phyloP scores from a whole-genome alignment of 2,797 vertebrate genomes.

The Zalophus californianus region DNA sequence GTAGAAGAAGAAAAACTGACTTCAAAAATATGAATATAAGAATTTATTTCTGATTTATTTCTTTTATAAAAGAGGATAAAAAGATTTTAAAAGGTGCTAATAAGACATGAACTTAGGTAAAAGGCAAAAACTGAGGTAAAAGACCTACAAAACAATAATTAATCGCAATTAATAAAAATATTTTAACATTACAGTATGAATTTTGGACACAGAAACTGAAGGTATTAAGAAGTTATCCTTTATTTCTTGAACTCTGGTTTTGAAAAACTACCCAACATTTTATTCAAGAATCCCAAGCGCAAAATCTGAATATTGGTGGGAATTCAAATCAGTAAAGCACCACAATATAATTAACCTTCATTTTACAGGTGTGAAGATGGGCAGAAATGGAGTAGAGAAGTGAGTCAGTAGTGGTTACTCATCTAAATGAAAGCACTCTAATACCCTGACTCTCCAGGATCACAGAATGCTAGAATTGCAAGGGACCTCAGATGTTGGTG shows the following conservation, averaged over 20 bases:
- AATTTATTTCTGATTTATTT: slow-evolving; percentile 64
- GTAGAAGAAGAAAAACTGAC: not conserved
- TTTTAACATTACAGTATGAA: slow-evolving; percentile 60
- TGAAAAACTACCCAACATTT: slow-evolving; percentile 58
- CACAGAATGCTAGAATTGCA: slow-evolving; percentile 28
- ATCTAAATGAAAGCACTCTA: slow-evolving; percentile 40
- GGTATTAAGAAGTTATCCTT: not conserved
- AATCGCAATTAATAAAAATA: slow-evolving; percentile 54
- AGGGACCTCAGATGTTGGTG: not conserved
- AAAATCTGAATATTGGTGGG: slow-evolving; percentile 11
- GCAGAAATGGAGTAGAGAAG: slow-evolving; percentile 13
- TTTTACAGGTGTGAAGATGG: slow-evolving; percentile 27
- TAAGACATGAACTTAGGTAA: not conserved
- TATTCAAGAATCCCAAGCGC: slow-evolving; percentile 31
- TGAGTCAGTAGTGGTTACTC: slow-evolving; percentile 1
- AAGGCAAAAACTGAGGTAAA: slow-evolving; percentile 46
- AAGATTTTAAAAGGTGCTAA: not conserved
- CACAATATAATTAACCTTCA: slow-evolving; percentile 23
- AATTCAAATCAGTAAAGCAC: slow-evolving; percentile 1
- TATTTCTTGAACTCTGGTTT: slow-evolving; percentile 57
- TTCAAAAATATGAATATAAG: slow-evolving; percentile 22
- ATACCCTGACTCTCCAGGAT: not conserved
- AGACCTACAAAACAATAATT: slow-evolving; percentile 42
- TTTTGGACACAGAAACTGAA: slow-evolving; percentile 47
- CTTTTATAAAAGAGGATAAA: slow-evolving; percentile 27